A percentile compares a stretch with the other conserved stretches of the same genome.
Evolutionary conservation across 2,113 vertebrate genomes (phyloP).

Genomic region (Antigone vipio): DNA sequence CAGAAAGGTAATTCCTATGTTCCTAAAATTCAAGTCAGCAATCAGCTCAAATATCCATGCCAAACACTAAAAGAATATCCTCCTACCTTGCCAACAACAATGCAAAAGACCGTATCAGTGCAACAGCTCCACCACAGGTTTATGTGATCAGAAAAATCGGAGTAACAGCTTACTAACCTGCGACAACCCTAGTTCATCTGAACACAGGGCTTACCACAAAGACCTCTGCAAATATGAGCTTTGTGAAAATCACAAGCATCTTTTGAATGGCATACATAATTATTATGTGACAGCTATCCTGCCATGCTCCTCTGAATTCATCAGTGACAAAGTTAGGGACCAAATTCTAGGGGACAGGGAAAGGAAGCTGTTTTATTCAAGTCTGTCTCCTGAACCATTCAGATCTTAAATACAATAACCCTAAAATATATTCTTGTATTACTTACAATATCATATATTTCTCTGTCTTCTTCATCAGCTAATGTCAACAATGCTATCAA

Average conservation of each 20-base stretch:
- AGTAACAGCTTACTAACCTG: neutral
- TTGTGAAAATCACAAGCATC: neutral
- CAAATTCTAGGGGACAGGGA: neutral
- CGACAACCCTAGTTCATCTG: neutral
- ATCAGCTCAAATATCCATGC: neutral
- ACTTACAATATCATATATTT: constrained; percentile 90
- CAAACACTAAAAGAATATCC: neutral
- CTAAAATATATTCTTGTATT: neutral
- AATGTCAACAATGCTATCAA: constrained; percentile 87
- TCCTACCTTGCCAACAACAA: neutral
- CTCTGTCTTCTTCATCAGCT: constrained; percentile 77
- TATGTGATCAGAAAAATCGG: neutral
- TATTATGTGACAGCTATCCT: neutral
- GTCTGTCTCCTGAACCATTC: neutral
- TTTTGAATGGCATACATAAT: neutral
- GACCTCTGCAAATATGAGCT: neutral
- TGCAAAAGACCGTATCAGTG: fast-evolving
- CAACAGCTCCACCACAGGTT: neutral
- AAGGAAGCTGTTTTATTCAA: neutral
- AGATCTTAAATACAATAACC: neutral
- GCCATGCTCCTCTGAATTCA: neutral
- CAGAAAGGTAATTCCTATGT: neutral
- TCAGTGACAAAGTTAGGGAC: neutral
- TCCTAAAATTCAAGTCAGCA: neutral
- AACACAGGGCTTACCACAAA: neutral